Evolutionary conservation across 2,113 vertebrate species (phyloP).

Genomic region (Todiramphus saurophagus): DNA sequence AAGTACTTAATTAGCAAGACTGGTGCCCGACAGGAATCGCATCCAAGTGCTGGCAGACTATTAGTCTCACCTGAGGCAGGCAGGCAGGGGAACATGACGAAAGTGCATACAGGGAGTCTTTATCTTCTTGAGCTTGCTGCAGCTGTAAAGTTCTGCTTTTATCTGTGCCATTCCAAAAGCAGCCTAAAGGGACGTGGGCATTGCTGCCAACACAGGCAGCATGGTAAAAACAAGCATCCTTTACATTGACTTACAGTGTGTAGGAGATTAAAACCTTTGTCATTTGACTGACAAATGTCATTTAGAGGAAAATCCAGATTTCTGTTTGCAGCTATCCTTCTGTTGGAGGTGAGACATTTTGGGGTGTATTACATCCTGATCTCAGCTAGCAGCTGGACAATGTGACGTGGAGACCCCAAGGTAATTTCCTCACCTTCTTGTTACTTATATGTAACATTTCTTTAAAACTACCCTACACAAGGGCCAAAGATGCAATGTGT

Average conservation of each 20-base stretch:
- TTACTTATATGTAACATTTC: background rate
- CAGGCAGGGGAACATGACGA: background rate
- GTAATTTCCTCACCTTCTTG: background rate
- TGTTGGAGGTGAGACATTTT: background rate
- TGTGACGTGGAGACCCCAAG: background rate
- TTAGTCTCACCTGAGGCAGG: background rate
- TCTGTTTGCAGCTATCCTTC: background rate
- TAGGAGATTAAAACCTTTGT: background rate
- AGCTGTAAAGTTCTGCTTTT: constrained; percentile 38
- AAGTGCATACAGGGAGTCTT: background rate
- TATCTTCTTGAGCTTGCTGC: background rate
- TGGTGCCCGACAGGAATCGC: background rate
- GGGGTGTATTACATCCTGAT: background rate
- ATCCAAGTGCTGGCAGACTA: background rate
- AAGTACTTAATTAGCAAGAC: background rate
- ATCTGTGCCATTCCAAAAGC: constrained; percentile 2
- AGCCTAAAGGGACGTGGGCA: background rate
- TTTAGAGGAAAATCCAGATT: background rate
- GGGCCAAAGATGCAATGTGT: background rate
- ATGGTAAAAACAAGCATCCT: background rate
- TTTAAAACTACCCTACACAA: background rate
- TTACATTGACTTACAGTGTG: background rate
- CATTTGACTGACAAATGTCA: background rate
- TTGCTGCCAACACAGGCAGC: background rate
- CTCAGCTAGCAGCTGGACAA: background rate